Evolutionary conservation across 1,140 invertebrate genomes (phyloP), one percentile per base, ranked within the genome.

Genomic region (Cylas formicarius): DNA sequence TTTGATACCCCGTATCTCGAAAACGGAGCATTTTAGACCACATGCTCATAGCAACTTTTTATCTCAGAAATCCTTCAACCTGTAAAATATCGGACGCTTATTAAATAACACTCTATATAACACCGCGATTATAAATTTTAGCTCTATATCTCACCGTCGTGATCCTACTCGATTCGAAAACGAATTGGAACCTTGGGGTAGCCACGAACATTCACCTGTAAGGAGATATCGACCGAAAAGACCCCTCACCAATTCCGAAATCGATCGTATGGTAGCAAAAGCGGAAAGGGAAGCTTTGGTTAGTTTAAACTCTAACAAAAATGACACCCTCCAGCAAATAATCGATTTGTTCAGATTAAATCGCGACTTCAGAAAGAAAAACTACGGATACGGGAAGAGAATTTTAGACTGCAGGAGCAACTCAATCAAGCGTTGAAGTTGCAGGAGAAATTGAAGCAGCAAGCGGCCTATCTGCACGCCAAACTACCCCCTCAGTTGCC

Each of bases 241-340:
- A 48, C 59, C 60, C 14, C 32, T 58, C 9, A 60, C 54, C 2
- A 43, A 56, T 2, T 53, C 38, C 4, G 63, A 67, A 53, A 62
- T 63, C 21, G 60, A 63, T 47, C 55, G 58, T 22, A 57, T 63
- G 41, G 48, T 62, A 17, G 40, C 64, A 2, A 67, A 69, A 57
- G 67, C 68, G 2, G 74, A 76, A 61, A 74, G 72, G 41, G 73
- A 76, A 61, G 72, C 72, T 13, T 55, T 74, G 62, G 74, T 76
- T 67, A 65, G 63, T 55, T 41, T 17, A 4, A 16, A 16, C 4
- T 16, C 14, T 26, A 11, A 26, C 11, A 10, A 34, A 28, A 26
- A 6, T 26, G 9, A 2, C 16, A 6, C 20, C 28, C 6, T 13
- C 29, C 28, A 8, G 10, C 7, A 19, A 6, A 8, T 14, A 28